phyloP scores from a whole-genome alignment of 2,113 vertebrate species.

The Nothoprocta pentlandii region DNA sequence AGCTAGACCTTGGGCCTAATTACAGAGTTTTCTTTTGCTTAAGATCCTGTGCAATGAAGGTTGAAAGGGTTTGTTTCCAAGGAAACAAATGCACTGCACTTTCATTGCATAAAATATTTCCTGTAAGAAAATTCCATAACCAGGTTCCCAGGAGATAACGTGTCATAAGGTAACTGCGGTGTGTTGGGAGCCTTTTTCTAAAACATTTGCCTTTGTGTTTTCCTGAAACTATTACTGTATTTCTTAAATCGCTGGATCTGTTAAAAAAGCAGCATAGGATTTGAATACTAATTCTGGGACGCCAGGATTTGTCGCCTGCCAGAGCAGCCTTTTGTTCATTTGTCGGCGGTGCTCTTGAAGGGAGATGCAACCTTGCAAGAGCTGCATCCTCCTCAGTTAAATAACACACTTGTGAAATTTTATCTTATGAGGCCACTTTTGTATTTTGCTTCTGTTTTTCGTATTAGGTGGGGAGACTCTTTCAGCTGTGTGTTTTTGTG shows the following conservation, averaged over 20 bases:
- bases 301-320: not conserved
- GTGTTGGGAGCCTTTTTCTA: not conserved
- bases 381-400: not conserved
- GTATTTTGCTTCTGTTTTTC: rapidly evolving
- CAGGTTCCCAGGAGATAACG: constrained; percentile 43
- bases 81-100: constrained; percentile 79
- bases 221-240: not conserved
- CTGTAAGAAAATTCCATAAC: constrained; percentile 67
- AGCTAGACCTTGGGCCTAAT: constrained; percentile 68
- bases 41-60: constrained; percentile 62
- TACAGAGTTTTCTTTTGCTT: constrained; percentile 65
- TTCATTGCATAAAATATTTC: constrained; percentile 53
- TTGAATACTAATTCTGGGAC: no score
- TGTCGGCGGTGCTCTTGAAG: not conserved
- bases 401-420: rapidly evolving
- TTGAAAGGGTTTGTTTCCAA: constrained; percentile 84
- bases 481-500: rapidly evolving
- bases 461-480: rapidly evolving
- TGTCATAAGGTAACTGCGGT: not conserved
- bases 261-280: not conserved
- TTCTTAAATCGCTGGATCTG: not conserved
- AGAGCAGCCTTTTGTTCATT: not conserved
- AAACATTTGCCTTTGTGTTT: not conserved
- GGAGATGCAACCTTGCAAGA: rapidly evolving
- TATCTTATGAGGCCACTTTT: rapidly evolving